These are phyloP conservation scores for Lasioglossum morio DNA, from an alignment of 2,888 invertebrate species.

Conservation along the genomic window DNA sequence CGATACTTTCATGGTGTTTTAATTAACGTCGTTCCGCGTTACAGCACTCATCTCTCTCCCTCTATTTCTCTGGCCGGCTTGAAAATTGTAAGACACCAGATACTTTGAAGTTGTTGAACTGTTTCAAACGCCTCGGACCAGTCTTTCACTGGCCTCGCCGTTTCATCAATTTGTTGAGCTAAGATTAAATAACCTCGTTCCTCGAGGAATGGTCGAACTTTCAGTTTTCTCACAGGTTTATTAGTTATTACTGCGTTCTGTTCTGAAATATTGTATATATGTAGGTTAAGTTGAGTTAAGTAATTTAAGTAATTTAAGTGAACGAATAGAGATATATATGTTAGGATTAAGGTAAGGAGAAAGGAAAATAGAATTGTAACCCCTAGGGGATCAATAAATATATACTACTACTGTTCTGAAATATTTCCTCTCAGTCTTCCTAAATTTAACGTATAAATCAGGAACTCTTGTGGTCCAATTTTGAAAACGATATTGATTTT, in stretches of 20 bases:
- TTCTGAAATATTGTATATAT: too few species aligned
- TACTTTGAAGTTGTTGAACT: not conserved
- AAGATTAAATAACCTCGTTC: not conserved
- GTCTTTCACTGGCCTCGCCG: not conserved
- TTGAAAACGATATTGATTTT: not conserved
- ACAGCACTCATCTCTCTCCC: not conserved
- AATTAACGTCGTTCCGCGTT: constrained; percentile 18
- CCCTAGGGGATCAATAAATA: too few species aligned
- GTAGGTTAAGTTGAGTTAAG: too few species aligned
- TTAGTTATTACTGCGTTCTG: not conserved
- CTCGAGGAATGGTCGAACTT: not conserved
- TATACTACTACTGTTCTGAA: too few species aligned
- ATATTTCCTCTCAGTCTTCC: not conserved
- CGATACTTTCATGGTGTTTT: constrained; percentile 4
- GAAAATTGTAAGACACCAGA: not conserved
- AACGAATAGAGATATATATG: too few species aligned
- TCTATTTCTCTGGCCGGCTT: not conserved
- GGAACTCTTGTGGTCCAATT: not conserved
- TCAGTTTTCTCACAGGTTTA: not conserved
- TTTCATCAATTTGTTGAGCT: constrained; percentile 2
- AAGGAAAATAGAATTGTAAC: too few species aligned
- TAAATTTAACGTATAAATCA: not conserved
- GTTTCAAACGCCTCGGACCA: not conserved
- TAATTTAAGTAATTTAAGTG: too few species aligned
- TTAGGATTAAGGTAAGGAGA: too few species aligned